Evolutionary conservation across 92 coral and sea anemone genomes (phyloP).

Genomic region (Porites rus): DNA sequence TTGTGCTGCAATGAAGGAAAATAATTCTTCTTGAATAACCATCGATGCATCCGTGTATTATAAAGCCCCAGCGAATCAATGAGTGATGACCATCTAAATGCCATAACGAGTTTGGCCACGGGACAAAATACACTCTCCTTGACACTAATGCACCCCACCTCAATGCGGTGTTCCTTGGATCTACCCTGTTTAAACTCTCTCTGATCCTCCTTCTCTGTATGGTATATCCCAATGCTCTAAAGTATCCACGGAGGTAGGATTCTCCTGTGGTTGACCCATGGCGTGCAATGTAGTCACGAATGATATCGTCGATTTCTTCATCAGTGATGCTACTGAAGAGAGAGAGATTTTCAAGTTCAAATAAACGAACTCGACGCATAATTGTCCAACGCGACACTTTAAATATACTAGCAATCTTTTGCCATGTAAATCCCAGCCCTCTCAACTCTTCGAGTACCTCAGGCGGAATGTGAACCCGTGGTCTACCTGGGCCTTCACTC

Average conservation of each 20-base stretch:
- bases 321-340: conserved; percentile 46
- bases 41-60: conserved; percentile 74
- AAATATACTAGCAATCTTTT: conserved; percentile 56
- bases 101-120: conserved; percentile 71
- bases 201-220: conserved; percentile 72
- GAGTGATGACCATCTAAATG: conserved; percentile 78
- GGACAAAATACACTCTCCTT: not conserved
- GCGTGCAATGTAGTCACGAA: conserved; percentile 55
- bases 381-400: conserved; percentile 65
- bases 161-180: conserved; percentile 76
- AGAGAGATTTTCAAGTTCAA: conserved; percentile 36
- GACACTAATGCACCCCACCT: not conserved
- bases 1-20: conserved; percentile 78
- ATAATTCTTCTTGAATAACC: conserved; percentile 72
- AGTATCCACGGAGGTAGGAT: conserved; percentile 58
- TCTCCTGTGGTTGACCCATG: conserved; percentile 73
- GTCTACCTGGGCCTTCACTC: conserved; percentile 56
- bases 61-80: conserved; percentile 76
- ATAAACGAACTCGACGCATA: conserved; percentile 56
- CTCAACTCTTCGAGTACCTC: conserved; percentile 58
- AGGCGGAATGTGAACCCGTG: conserved; percentile 41
- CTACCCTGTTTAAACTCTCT: conserved; percentile 71
- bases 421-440: conserved; percentile 60
- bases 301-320: conserved; percentile 46
- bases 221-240: conserved; percentile 55